A percentile compares a stretch with the other conserved stretches of the same genome.
Evolutionary conservation across 2,113 vertebrate genomes (phyloP).

Genomic region (Lates calcarifer): DNA sequence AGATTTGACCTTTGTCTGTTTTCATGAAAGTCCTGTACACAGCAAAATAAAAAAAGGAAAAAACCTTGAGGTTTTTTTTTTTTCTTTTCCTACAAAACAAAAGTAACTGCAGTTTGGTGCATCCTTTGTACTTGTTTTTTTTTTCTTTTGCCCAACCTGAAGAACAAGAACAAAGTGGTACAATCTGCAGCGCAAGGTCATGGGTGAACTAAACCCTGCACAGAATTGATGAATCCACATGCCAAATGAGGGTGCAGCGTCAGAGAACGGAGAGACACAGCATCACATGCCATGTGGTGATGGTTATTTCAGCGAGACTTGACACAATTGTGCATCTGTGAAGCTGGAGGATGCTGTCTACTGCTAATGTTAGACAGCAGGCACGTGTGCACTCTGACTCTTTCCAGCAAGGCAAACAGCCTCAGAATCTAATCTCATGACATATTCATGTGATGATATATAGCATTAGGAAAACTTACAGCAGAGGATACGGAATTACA

Average conservation of each 20-base stretch:
- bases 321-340: slow-evolving; percentile 37
- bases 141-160: not conserved
- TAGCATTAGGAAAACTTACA: slow-evolving; percentile 28
- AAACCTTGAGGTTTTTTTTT: slow-evolving; percentile 40
- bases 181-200: slow-evolving; percentile 39
- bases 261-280: not conserved
- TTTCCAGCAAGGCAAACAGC: slow-evolving; percentile 19
- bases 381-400: slow-evolving; percentile 11
- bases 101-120: slow-evolving; percentile 27
- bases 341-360: slow-evolving; percentile 18
- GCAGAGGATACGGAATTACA: slow-evolving; percentile 3
- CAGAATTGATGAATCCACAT: slow-evolving; percentile 14
- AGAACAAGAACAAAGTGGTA: slow-evolving; percentile 16
- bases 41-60: slow-evolving; percentile 37
- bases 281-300: slow-evolving; percentile 19
- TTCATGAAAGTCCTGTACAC: slow-evolving; percentile 53
- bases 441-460: slow-evolving; percentile 27
- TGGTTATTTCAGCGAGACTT: slow-evolving; percentile 5
- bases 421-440: slow-evolving; percentile 13
- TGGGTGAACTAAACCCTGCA: slow-evolving; percentile 9
- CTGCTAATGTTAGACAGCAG: slow-evolving; percentile 27
- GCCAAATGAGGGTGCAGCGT: slow-evolving; percentile 16
- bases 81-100: slow-evolving; percentile 22
- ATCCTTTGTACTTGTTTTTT: slow-evolving; percentile 4
- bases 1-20: slow-evolving; percentile 76